These are phyloP conservation scores for Mirounga angustirostris DNA, from an alignment of 2,113 vertebrate genomes.

Conservation along the genomic window DNA sequence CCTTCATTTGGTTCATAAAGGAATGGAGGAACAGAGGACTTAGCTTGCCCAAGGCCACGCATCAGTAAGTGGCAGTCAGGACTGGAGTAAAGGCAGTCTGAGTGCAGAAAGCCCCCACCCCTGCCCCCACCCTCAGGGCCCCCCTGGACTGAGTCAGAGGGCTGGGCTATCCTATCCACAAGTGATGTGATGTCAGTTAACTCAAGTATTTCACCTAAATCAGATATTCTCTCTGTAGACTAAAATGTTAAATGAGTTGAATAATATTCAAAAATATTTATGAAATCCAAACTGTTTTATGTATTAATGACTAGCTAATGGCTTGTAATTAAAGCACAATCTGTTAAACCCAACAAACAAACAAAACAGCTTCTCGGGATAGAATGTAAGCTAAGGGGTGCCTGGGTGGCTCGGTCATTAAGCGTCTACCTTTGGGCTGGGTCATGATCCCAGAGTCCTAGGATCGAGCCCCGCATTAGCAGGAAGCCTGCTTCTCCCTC, in stretches of 20 bases:
- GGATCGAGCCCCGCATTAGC: no score
- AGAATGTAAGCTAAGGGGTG: constrained; percentile 24
- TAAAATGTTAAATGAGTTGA: constrained; percentile 56
- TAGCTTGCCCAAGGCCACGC: neutral
- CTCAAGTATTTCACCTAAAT: neutral
- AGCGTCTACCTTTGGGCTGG: no score
- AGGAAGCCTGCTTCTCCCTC: no score
- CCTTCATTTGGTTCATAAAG: neutral
- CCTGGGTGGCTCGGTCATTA: no score
- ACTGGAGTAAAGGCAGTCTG: neutral
- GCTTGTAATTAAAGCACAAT: constrained; percentile 63
- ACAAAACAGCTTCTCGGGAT: constrained; percentile 5
- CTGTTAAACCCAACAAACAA: constrained; percentile 64
- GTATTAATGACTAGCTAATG: constrained; percentile 68
- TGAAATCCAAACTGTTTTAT: constrained; percentile 51
- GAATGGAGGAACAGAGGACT: neutral
- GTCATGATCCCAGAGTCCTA: no score
- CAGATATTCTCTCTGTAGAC: neutral
- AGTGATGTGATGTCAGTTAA: neutral
- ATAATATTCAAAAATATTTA: constrained; percentile 53
- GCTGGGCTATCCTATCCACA: neutral
- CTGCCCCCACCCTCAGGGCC: accelerated
- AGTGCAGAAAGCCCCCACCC: neutral
- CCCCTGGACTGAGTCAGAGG: neutral
- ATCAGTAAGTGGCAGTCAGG: neutral